Base-by-base conservation (phyloP, 2,797 vertebrate species). In the Buceros bicornis region DNA sequence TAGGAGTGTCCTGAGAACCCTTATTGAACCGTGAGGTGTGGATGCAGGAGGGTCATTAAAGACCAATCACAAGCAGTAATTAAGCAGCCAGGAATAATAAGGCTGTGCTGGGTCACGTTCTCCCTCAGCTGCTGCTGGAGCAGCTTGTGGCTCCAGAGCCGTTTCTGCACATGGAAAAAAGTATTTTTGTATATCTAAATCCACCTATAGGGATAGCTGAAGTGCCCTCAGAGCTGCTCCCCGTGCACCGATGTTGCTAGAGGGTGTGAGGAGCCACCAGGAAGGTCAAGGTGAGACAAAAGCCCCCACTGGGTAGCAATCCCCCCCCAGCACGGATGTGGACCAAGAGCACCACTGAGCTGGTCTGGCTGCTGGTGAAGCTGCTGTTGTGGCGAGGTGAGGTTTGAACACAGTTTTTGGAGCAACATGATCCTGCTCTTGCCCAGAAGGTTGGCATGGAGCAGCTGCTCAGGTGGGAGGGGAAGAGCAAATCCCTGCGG, bases 241-340 rank as follows among this genome's bases (percentile, higher is more conserved):
- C 18, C 16, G 29, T 31, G 42, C 24, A 21, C 21, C 3, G 7
- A 0, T 0, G 1, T 6, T n/a, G 54, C 16, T 8, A 8, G n/a
- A 3, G 47, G 37, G 31, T 5, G 5, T 0, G 0, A 69, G 43
- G 45, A 82, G 56, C 19, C 16, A 0, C 26, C 0, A 5, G 67
- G 57, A 72, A 62, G n/a, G 35, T 7, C 10, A 19, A 64, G 56
- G 80, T 60, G 33, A 73, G 48, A 5, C 12, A 77, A 35, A 7
- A 77, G 6, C 3, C 7, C 15, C 11, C 1, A 0, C 16, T 2
- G 2, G 16, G 54, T 28, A 58, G 6, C 4, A 17, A 29, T 6
- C 1, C 3, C 6, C 12, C 58, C 31, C 4, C 1, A 4, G 60
- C 15, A 35, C 29, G 42, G n/a, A 4, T 58, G 22, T 43, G 60